These are phyloP conservation scores for Cossypha niveicapilla DNA, from an alignment of 2,797 vertebrate species.

Conservation along the genomic window DNA sequence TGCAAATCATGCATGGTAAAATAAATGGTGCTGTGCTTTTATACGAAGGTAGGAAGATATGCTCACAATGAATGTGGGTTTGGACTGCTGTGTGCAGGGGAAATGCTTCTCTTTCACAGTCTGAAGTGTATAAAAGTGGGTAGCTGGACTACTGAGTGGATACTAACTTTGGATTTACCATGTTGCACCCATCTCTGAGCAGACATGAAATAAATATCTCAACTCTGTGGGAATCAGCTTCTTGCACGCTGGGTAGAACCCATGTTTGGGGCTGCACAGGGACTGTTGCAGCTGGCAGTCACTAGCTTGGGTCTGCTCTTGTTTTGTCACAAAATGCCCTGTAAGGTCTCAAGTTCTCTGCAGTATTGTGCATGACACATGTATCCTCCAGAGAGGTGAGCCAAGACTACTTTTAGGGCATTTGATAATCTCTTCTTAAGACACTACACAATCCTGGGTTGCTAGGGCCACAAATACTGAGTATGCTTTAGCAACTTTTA, in stretches of 20 bases:
- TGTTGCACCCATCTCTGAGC: background rate
- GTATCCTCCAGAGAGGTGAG: background rate
- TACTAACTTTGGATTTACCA: background rate
- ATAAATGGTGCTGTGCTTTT: background rate
- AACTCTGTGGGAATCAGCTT: background rate
- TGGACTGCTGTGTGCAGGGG: background rate
- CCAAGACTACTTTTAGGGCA: background rate
- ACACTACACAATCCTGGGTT: background rate
- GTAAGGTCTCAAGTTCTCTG: background rate
- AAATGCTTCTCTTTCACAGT: background rate
- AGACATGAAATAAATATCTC: background rate
- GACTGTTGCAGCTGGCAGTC: background rate
- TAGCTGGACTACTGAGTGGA: background rate
- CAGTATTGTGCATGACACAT: background rate
- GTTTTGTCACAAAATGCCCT: background rate
- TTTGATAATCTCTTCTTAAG: background rate
- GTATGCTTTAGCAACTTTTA: background rate
- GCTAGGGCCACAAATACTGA: background rate
- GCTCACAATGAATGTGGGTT: background rate
- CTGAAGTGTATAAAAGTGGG: background rate
- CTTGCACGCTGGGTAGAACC: fast-evolving
- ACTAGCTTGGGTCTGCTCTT: background rate
- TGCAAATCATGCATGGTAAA: background rate
- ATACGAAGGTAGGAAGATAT: background rate
- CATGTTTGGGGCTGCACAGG: background rate